These are phyloP conservation scores for Hydrocynus forskahlii DNA, from an alignment of 2,797 vertebrate species.

Conservation along the genomic window DNA sequence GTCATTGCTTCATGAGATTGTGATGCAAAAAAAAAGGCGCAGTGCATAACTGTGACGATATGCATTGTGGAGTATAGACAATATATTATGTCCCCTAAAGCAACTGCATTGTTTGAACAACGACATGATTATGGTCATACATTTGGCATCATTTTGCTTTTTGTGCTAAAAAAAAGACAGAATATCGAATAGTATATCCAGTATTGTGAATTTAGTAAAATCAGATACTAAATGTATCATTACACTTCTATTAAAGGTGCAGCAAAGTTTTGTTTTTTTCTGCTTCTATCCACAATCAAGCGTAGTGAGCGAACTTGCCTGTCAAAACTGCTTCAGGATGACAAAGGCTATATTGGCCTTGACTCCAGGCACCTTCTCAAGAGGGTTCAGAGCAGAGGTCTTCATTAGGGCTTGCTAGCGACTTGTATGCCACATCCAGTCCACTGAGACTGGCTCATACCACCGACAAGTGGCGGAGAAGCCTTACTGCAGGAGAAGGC, in stretches of 20 bases:
- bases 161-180: no score
- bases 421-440: constrained; percentile 38
- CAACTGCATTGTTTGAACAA: neutral
- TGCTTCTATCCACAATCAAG: neutral
- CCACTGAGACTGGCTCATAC: constrained; percentile 50
- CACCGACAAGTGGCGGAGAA: constrained; percentile 65
- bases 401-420: constrained; percentile 60
- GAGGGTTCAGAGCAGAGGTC: constrained; percentile 56
- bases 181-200: neutral
- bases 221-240: neutral
- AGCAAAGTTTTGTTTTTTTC: neutral
- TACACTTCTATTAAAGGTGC: neutral
- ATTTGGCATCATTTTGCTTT: neutral
- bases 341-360: constrained; percentile 40
- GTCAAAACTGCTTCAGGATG: constrained; percentile 34
- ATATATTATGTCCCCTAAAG: neutral
- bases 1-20: neutral
- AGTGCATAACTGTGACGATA: neutral
- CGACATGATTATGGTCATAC: neutral
- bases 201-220: no score
- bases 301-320: constrained; percentile 21
- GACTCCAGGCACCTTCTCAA: constrained; percentile 50
- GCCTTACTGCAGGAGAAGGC: constrained; percentile 40
- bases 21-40: neutral
- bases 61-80: neutral